Conservation (phyloP, 2,888 invertebrate species). For the Nineta flava region DNA sequence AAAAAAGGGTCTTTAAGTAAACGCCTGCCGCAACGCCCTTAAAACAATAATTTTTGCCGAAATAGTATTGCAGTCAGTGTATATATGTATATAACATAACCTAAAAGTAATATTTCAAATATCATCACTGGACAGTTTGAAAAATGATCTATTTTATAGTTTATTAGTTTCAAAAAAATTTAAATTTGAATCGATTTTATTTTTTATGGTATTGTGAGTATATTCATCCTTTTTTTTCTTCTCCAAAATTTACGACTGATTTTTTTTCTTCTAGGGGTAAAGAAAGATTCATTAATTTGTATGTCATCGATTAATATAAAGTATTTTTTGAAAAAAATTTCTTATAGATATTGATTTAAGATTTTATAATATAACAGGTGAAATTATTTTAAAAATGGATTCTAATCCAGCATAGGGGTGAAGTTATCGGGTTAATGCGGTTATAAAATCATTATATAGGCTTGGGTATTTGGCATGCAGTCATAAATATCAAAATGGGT, state of each 20-base stretch:
- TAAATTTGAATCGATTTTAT: not conserved
- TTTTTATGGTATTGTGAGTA: not conserved
- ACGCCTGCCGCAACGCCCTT: slow-evolving; percentile 1
- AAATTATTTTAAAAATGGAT: too few species aligned
- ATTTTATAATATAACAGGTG: too few species aligned
- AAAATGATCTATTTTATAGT: too few species aligned
- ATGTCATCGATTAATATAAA: not conserved
- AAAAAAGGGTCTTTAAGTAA: not conserved
- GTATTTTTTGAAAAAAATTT: too few species aligned
- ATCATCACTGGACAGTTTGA: too few species aligned
- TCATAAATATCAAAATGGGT: too few species aligned
- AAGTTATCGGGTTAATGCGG: too few species aligned
- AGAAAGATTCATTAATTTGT: not conserved
- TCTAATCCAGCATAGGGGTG: too few species aligned
- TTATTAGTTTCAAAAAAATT: not conserved
- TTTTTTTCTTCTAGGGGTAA: not conserved
- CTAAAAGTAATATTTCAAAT: not conserved
- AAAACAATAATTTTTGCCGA: not conserved
- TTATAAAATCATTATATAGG: too few species aligned
- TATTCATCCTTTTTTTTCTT: not conserved
- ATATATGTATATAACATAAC: not conserved
- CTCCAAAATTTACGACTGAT: not conserved
- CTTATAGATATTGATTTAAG: too few species aligned
- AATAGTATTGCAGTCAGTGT: not conserved
- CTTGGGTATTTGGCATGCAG: too few species aligned